Conservation (phyloP, 2,113 vertebrate species). For the Loxodonta africana region DNA sequence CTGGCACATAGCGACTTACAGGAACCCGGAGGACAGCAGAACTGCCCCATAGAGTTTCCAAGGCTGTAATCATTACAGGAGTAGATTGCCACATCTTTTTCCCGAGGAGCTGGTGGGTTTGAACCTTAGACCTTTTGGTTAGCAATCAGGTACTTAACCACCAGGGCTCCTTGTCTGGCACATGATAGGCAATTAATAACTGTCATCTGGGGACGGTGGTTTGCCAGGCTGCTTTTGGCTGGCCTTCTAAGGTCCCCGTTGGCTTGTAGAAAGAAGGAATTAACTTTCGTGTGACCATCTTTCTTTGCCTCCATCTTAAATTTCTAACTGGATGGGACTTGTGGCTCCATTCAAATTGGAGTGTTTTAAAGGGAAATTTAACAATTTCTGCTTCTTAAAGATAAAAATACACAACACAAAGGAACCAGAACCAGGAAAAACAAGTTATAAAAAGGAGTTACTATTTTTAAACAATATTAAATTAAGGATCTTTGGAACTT, state of each 20-base stretch:
- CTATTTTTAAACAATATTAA: neutral
- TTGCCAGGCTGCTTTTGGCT: neutral
- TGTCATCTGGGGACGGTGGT: fast-evolving
- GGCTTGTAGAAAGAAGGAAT: neutral
- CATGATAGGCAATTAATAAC: fast-evolving
- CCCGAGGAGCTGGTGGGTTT: too few relatives aligned
- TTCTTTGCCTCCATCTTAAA: neutral
- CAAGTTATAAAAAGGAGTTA: neutral
- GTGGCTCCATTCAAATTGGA: neutral
- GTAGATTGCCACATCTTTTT: neutral
- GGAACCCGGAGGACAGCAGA: neutral
- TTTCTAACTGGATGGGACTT: neutral
- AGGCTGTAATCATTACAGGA: neutral
- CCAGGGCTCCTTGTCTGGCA: neutral
- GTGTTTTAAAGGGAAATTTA: neutral
- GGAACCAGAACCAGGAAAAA: neutral
- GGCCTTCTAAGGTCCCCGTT: neutral
- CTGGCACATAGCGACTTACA: neutral
- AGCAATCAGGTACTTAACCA: too few relatives aligned
- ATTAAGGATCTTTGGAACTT: neutral
- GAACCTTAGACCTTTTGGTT: too few relatives aligned
- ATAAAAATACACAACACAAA: neutral
- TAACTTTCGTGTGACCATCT: fast-evolving
- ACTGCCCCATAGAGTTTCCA: neutral
- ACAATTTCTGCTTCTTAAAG: neutral